A percentile compares a stretch with the other conserved stretches of the same genome.
phyloP scores from a whole-genome alignment of 2,113 vertebrate species.

The Cinclus mexicanus region DNA sequence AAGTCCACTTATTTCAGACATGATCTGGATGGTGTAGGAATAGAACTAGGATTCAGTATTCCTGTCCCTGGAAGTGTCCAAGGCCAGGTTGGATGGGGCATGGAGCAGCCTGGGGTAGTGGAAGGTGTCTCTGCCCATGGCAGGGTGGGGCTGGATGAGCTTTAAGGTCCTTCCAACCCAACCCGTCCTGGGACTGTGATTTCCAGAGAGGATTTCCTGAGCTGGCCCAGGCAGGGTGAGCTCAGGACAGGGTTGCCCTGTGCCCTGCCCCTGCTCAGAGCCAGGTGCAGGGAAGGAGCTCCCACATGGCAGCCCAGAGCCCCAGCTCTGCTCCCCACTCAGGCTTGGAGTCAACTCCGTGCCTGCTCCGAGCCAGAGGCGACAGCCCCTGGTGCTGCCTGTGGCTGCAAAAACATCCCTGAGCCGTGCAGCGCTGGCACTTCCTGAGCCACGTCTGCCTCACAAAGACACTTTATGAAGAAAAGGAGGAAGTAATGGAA shows the following conservation, averaged over 20 bases:
- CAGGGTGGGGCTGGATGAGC: not conserved
- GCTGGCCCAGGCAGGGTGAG: not conserved
- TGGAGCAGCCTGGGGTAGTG: not conserved
- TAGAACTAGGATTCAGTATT: not conserved
- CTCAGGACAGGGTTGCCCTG: not conserved
- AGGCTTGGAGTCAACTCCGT: not conserved
- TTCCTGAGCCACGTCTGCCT: not conserved
- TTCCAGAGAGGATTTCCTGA: not conserved
- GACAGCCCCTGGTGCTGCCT: not conserved
- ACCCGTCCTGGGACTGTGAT: not conserved
- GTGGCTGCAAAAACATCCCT: not conserved
- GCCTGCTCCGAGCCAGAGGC: not conserved
- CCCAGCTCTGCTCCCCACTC: not conserved
- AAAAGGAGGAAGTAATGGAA: slow-evolving; percentile 4
- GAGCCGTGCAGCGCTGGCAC: not conserved
- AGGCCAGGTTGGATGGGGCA: not conserved
- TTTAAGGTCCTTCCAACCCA: not conserved
- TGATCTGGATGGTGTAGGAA: not conserved
- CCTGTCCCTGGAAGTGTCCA: not conserved
- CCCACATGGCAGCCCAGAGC: accelerated
- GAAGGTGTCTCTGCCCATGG: not conserved
- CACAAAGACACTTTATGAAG: not conserved
- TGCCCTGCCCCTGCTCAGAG: not conserved
- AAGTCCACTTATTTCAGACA: not conserved
- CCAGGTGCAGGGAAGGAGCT: not conserved